phyloP scores from a whole-genome alignment of 2,888 invertebrate species.

The Gymnosoma rotundatum region DNA sequence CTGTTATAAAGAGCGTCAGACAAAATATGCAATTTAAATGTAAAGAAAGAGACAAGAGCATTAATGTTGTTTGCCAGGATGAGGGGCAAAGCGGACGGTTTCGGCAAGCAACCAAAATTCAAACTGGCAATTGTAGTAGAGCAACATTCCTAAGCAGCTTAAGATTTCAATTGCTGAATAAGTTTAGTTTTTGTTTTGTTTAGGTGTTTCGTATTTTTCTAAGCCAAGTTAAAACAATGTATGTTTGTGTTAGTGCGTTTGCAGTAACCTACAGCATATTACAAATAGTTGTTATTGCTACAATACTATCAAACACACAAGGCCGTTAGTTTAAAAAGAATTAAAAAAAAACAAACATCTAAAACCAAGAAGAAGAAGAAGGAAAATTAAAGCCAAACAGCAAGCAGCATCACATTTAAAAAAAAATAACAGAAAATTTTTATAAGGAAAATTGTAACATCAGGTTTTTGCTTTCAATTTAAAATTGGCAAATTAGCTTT shows the following conservation, averaged over 20 bases:
- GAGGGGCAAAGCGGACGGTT: background rate
- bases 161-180: slow-evolving; percentile 43
- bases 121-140: slow-evolving; percentile 60
- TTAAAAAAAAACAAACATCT: slow-evolving; percentile 1
- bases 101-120: background rate
- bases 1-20: slow-evolving; percentile 1
- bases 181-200: background rate
- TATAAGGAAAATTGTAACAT: slow-evolving; percentile 59
- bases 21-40: slow-evolving; percentile 11
- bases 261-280: slow-evolving; percentile 35
- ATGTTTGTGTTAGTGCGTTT: slow-evolving; percentile 20
- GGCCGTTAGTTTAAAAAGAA: slow-evolving; percentile 61
- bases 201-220: slow-evolving; percentile 8
- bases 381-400: background rate
- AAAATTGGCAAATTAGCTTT: no score
- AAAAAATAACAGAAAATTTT: slow-evolving; percentile 16
- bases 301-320: slow-evolving; percentile 50
- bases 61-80: background rate
- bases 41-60: background rate
- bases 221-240: slow-evolving; percentile 27
- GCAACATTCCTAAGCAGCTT: slow-evolving; percentile 68
- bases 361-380: slow-evolving; percentile 18
- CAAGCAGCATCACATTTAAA: slow-evolving; percentile 18
- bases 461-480: slow-evolving; percentile 21
- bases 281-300: slow-evolving; percentile 42